phyloP scores from a whole-genome alignment of 2,797 vertebrate species.

The Antennarius maculatus region DNA sequence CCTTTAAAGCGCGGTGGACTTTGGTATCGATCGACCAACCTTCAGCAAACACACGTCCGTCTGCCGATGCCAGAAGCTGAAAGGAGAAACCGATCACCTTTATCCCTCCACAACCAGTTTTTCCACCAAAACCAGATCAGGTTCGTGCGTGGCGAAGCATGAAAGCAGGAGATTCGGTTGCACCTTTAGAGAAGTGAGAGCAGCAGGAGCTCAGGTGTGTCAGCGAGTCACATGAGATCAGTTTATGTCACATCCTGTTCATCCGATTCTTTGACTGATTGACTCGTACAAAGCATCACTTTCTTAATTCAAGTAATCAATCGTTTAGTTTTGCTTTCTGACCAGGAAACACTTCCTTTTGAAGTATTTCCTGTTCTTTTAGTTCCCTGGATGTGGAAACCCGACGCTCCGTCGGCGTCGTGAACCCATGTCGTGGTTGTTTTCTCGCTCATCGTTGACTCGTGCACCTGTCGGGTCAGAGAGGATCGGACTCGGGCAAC shows the following conservation, averaged over 20 bases:
- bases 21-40: conserved; percentile 25
- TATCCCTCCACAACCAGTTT: conserved; percentile 59
- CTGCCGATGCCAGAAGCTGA: conserved; percentile 14
- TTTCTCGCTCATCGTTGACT: too few species aligned
- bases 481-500: too few species aligned
- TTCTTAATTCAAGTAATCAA: too few species aligned
- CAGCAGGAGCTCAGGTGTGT: conserved; percentile 36
- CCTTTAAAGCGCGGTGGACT: conserved; percentile 8
- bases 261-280: too few species aligned
- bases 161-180: conserved; percentile 47
- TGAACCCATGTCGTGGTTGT: too few species aligned
- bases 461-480: too few species aligned
- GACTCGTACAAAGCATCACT: too few species aligned
- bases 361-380: too few species aligned
- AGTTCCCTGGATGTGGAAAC: too few species aligned
- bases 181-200: conserved; percentile 33
- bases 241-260: not conserved
- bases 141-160: conserved; percentile 46
- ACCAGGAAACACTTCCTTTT: too few species aligned
- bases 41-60: conserved; percentile 29
- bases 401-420: too few species aligned
- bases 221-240: conserved; percentile 33
- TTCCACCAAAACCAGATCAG: conserved; percentile 51
- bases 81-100: conserved; percentile 51
- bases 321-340: too few species aligned